A percentile compares a stretch with the other conserved stretches of the same genome.
Evolutionary conservation across 2,888 invertebrate genomes (phyloP).

Genomic region (Lochmaea capreae): DNA sequence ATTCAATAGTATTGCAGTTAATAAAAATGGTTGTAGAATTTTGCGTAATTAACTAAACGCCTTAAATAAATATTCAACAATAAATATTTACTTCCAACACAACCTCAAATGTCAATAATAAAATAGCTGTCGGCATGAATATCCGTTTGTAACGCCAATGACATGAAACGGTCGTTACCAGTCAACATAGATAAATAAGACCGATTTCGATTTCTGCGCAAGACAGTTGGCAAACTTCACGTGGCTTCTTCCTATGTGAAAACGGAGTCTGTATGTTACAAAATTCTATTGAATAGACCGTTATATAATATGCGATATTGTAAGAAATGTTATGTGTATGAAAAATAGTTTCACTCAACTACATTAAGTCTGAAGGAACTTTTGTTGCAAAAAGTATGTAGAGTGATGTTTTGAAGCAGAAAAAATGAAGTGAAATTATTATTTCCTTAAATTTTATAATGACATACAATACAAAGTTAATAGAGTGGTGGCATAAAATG

Average conservation of each 20-base stretch:
- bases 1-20: constrained; percentile 5
- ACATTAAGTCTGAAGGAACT: constrained; percentile 6
- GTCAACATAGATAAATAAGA: no score
- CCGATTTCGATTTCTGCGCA: no score
- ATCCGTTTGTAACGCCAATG: no score
- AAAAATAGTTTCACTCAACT: constrained; percentile 15
- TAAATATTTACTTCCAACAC: no score
- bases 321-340: constrained; percentile 7
- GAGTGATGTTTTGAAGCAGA: background rate
- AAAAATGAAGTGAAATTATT: constrained; percentile 18
- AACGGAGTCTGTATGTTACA: no score
- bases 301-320: background rate
- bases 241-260: no score
- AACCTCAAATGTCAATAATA: no score
- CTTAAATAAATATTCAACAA: no score
- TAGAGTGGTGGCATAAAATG: constrained; percentile 14
- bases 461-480: constrained; percentile 5
- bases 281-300: constrained; percentile 1
- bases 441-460: constrained; percentile 13
- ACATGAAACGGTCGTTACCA: no score
- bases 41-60: background rate
- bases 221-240: no score
- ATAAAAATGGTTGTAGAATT: background rate
- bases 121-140: no score
- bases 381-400: background rate